phyloP scores from a whole-genome alignment of 2,113 vertebrate genomes.

The Notarius quadriscutis region DNA sequence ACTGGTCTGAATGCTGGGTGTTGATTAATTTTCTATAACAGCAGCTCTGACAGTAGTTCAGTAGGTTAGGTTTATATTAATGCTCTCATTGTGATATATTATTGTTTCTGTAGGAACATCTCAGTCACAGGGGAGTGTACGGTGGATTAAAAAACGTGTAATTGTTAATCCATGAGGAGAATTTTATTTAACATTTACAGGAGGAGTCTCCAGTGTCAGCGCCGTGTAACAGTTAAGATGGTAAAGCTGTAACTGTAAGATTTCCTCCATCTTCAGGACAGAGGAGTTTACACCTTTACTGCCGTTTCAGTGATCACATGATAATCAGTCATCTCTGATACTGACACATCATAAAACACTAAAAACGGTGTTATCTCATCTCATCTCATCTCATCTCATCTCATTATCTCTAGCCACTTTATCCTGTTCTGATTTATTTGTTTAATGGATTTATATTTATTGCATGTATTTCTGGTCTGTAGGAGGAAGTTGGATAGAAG shows the following conservation, averaged over 20 bases:
- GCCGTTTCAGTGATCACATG: neutral
- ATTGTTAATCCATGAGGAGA: neutral
- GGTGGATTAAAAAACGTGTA: neutral
- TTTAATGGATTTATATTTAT: neutral
- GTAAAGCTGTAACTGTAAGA: neutral
- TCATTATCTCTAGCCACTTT: too few species aligned
- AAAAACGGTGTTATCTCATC: neutral
- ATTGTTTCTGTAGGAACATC: neutral
- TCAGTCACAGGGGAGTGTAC: neutral
- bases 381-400: too few species aligned
- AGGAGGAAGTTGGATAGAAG: conserved; percentile 9
- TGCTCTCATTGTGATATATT: neutral
- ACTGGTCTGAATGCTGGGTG: neutral
- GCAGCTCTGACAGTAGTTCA: neutral
- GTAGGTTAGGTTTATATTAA: neutral
- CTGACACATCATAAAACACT: neutral
- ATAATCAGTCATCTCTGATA: neutral
- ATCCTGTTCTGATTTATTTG: neutral
- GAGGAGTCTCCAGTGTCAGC: neutral
- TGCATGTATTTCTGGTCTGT: neutral
- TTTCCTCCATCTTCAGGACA: neutral
- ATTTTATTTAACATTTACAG: neutral
- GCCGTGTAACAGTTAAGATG: neutral
- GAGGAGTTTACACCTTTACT: neutral
- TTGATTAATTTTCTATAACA: neutral